Evolutionary conservation across 2,113 vertebrate species (phyloP).

Genomic region (Fulmarus glacialis): DNA sequence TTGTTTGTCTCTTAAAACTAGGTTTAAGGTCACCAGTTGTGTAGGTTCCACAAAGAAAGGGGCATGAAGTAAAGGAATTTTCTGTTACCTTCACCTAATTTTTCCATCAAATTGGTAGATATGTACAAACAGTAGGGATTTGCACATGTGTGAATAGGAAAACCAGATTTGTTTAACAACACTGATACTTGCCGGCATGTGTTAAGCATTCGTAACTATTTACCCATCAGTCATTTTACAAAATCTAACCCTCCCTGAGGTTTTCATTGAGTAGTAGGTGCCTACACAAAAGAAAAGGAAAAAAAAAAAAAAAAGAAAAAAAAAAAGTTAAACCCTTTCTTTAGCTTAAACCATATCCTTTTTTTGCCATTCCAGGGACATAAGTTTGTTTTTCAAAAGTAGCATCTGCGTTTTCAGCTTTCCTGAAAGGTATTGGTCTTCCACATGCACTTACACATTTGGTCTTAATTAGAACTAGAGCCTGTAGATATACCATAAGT

Average conservation of each 20-base stretch:
- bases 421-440: not conserved
- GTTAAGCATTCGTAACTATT: not conserved
- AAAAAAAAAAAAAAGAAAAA: not conserved
- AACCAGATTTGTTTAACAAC: not conserved
- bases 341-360: not conserved
- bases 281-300: not conserved
- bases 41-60: not conserved
- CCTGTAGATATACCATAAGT: not conserved
- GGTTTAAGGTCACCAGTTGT: not conserved
- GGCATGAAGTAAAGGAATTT: not conserved
- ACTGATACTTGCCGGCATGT: not conserved
- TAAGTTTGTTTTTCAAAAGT: not conserved
- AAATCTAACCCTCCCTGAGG: not conserved
- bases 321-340: not conserved
- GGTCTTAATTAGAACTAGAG: not conserved
- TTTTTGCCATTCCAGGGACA: not conserved
- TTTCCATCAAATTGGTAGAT: not conserved
- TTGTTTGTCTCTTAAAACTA: not conserved
- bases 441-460: not conserved
- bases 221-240: not conserved
- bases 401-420: not conserved
- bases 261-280: not conserved
- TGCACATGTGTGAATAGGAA: not conserved
- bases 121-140: not conserved
- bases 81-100: not conserved